Conservation (phyloP, 2,888 invertebrate species). For the Prosapia bicincta region DNA sequence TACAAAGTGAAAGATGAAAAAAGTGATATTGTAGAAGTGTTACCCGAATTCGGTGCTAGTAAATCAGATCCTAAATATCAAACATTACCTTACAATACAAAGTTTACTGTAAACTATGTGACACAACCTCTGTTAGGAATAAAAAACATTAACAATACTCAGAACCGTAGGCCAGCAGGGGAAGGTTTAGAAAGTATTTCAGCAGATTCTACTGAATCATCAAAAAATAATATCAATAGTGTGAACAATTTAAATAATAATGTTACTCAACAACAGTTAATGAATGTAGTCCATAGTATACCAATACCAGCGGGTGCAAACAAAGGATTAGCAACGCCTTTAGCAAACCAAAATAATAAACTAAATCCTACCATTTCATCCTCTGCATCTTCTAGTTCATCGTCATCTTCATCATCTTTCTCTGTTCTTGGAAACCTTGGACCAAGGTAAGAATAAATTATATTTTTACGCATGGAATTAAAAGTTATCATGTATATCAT, state of each 20-base stretch:
- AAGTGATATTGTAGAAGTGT: neutral
- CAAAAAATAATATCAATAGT: constrained; percentile 35
- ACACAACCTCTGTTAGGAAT: constrained; percentile 8
- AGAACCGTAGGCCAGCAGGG: constrained; percentile 16
- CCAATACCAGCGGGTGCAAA: constrained; percentile 51
- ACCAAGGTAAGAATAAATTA: constrained; percentile 29
- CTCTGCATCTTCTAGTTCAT: constrained; percentile 15
- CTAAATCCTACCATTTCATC: constrained; percentile 24
- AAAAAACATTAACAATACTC: constrained; percentile 3
- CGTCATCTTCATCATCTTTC: constrained; percentile 22
- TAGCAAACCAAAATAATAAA: constrained; percentile 35
- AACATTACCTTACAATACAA: constrained; percentile 85
- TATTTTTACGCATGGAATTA: neutral
- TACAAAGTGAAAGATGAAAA: constrained; percentile 18
- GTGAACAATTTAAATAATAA: constrained; percentile 39
- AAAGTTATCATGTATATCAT: too few species aligned
- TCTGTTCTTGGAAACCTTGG: constrained; percentile 28
- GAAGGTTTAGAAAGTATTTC: constrained; percentile 17
- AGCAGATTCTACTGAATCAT: constrained; percentile 27
- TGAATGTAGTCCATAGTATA: constrained; percentile 37
- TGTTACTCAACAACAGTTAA: constrained; percentile 36
- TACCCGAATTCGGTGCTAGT: constrained; percentile 60
- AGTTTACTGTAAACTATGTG: constrained; percentile 62
- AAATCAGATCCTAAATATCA: constrained; percentile 90
- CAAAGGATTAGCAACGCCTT: constrained; percentile 57